These are phyloP conservation scores for Rattus rattus DNA, from an alignment of 2,113 vertebrate genomes.

Conservation along the genomic window DNA sequence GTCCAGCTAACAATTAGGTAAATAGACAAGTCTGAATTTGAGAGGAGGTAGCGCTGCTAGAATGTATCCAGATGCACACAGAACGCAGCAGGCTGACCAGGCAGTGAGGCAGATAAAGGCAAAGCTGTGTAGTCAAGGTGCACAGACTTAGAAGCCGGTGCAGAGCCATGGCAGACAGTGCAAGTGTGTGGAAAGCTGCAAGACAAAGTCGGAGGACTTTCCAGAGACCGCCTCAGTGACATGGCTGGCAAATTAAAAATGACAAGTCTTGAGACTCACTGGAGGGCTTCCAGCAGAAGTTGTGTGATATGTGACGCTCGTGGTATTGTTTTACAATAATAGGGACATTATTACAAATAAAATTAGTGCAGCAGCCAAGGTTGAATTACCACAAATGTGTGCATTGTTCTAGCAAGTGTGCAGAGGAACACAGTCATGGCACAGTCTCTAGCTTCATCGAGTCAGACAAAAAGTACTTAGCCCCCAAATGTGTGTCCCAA, in stretches of 20 bases:
- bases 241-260: too few relatives aligned
- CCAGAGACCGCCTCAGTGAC: neutral
- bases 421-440: neutral
- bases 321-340: neutral
- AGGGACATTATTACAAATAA: neutral
- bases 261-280: neutral
- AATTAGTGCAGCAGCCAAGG: neutral
- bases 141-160: neutral
- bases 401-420: neutral
- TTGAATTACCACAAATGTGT: neutral
- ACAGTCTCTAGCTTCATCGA: neutral
- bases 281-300: neutral
- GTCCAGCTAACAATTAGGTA: neutral
- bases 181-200: neutral
- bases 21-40: neutral
- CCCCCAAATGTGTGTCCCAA: neutral
- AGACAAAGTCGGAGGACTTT: neutral
- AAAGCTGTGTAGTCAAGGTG: neutral
- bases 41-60: neutral
- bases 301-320: neutral
- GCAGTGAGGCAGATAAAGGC: neutral
- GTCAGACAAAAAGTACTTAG: neutral
- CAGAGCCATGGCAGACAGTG: rapidly evolving
- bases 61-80: neutral
- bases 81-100: neutral